These are phyloP conservation scores for Eledona agricola DNA, from an alignment of 2,888 invertebrate species.

Conservation along the genomic window DNA sequence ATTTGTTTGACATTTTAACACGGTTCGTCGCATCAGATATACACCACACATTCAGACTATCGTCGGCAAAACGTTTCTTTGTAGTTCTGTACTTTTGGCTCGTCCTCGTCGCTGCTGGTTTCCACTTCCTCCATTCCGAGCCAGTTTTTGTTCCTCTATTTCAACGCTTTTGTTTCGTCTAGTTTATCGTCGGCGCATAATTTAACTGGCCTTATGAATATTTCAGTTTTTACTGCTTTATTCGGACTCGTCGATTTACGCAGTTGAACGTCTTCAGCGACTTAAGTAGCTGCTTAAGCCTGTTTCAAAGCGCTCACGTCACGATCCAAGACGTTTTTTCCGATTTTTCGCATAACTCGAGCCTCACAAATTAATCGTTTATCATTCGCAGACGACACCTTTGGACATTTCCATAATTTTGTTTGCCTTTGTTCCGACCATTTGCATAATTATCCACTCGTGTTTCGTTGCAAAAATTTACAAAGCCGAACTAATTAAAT, in stretches of 20 bases:
- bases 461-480: constrained; percentile 5
- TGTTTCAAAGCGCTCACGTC: constrained; percentile 1
- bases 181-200: neutral
- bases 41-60: no score
- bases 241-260: constrained; percentile 15
- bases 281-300: constrained; percentile 12
- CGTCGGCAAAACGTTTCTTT: no score
- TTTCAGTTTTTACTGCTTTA: constrained; percentile 14
- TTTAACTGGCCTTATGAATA: constrained; percentile 8
- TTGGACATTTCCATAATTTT: constrained; percentile 1
- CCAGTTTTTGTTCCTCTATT: no score
- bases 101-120: no score
- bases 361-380: constrained; percentile 1
- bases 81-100: no score
- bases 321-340: neutral
- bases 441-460: constrained; percentile 21
- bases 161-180: constrained; percentile 2
- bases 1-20: no score
- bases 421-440: neutral
- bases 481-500: constrained; percentile 47
- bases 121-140: no score
- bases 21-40: no score
- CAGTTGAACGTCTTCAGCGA: constrained; percentile 9
- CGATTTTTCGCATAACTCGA: neutral
- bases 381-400: no score